These are phyloP conservation scores for Pleuronectes platessa DNA, from an alignment of 2,113 vertebrate genomes.

Conservation along the genomic window DNA sequence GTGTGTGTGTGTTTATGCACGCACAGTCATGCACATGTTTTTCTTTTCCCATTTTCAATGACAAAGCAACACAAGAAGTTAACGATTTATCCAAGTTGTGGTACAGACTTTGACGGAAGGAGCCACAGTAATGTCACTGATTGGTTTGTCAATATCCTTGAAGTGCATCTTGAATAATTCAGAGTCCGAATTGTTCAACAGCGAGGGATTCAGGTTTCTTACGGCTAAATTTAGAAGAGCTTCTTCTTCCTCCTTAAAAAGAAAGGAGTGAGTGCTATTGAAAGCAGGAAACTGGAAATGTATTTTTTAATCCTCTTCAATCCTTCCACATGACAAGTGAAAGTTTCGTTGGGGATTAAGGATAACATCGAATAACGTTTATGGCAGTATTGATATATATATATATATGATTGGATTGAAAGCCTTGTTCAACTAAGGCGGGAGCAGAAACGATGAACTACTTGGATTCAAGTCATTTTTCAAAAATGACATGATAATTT, in stretches of 20 bases:
- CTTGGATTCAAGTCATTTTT: too few species aligned
- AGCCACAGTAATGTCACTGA: slow-evolving; percentile 7
- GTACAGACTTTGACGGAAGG: slow-evolving; percentile 7
- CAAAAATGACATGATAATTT: too few species aligned
- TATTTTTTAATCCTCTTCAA: background rate
- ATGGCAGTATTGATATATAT: background rate
- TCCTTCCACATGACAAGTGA: background rate
- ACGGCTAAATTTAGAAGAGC: background rate
- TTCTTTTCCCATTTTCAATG: background rate
- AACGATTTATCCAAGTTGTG: slow-evolving; percentile 24
- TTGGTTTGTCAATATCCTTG: slow-evolving; percentile 33
- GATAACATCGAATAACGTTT: background rate
- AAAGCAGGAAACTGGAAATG: background rate
- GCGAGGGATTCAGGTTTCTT: slow-evolving; percentile 27
- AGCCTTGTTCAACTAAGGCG: background rate
- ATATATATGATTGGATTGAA: background rate
- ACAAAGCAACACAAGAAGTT: slow-evolving; percentile 15
- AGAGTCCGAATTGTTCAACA: slow-evolving; percentile 8
- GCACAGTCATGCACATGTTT: background rate
- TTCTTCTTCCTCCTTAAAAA: slow-evolving; percentile 26
- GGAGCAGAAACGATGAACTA: background rate
- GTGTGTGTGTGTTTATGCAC: background rate
- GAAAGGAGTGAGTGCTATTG: background rate
- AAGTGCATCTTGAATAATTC: slow-evolving; percentile 61
- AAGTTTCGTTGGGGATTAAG: background rate